Base-by-base conservation (phyloP, 2,113 vertebrate genomes). In the Cynoglossus semilaevis region DNA sequence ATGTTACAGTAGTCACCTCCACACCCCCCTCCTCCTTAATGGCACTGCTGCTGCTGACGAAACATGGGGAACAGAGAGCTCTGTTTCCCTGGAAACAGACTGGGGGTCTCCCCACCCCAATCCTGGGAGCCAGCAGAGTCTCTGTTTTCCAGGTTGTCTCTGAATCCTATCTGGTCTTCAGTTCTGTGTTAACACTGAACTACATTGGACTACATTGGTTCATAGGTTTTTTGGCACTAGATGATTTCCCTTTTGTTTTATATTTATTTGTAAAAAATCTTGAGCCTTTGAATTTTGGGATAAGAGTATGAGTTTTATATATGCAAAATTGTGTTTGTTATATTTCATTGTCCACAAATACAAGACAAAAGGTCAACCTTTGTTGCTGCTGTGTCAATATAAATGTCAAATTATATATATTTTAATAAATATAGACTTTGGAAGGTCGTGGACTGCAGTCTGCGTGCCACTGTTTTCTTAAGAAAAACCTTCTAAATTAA, bases 1-100 rank as follows among this genome's bases (percentile, higher is more conserved):
- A 85, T 87, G 75, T 78, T 88, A 82, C 78, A 84, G 83, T 88
- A 88, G 85, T 89, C 88, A 85, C 88, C 80, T 85, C 83, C 75
- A 81, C 81, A 76, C 75, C 70, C 77, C 80, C 76, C 80, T 85
- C 80, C 87, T 82, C 82, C 81, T 81, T 76, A 74, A 70, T 74
- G 70, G 59, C 0, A 44, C 69, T 71, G 58, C 75, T 29, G 22
- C 22, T 29, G 22, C 22, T 29, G 77, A 74, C 78, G 78, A 58
- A 88, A 85, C 81, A 83, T 40, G 70, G 71, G 72, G 10, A 38
- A 66, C 12, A 54, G 38, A 51, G 57, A 37, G 49, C 79, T 79
- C 85, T 64, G 88, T 89, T 89, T 85, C 88, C 88, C 72, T 87
- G 88, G 88, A 86, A 89, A 89, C 88, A 85, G 88, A 83, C 77